phyloP scores from a whole-genome alignment of 1,140 invertebrate genomes.

The Halesus radiatus region DNA sequence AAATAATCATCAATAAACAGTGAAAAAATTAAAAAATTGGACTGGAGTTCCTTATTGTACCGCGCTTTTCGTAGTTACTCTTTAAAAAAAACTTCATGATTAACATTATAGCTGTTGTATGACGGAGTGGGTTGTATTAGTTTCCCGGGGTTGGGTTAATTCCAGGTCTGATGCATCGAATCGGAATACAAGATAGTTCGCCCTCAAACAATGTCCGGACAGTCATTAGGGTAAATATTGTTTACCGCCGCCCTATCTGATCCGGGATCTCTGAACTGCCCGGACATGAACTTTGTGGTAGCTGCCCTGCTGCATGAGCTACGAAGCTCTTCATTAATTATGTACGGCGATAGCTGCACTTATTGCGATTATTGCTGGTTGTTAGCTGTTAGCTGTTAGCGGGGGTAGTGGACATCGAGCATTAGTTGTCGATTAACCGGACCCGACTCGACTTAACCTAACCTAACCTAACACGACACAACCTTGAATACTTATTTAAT shows the following conservation, averaged over 20 bases:
- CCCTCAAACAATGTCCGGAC: constrained; percentile 45
- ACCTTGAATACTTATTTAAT: neutral
- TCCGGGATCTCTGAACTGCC: neutral
- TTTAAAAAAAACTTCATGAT: neutral
- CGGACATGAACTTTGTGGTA: constrained; percentile 18
- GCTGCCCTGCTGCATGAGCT: neutral
- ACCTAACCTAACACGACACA: neutral
- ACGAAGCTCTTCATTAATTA: constrained; percentile 49
- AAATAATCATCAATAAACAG: too few species aligned
- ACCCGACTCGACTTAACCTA: neutral
- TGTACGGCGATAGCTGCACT: constrained; percentile 27
- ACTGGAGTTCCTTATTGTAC: too few species aligned
- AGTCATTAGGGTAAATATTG: constrained; percentile 56
- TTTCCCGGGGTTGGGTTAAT: too few species aligned
- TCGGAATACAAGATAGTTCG: neutral
- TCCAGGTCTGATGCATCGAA: too few species aligned
- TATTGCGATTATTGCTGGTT: neutral
- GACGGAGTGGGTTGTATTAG: too few species aligned
- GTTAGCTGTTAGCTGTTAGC: neutral
- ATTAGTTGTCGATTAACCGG: neutral
- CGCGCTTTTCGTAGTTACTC: neutral
- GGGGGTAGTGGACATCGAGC: neutral
- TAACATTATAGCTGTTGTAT: constrained; percentile 9
- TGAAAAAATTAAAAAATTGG: too few species aligned
- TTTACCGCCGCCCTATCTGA: constrained; percentile 52